These are phyloP conservation scores for Aspiorhynchus laticeps DNA, from an alignment of 2,113 vertebrate genomes.

Conservation along the genomic window DNA sequence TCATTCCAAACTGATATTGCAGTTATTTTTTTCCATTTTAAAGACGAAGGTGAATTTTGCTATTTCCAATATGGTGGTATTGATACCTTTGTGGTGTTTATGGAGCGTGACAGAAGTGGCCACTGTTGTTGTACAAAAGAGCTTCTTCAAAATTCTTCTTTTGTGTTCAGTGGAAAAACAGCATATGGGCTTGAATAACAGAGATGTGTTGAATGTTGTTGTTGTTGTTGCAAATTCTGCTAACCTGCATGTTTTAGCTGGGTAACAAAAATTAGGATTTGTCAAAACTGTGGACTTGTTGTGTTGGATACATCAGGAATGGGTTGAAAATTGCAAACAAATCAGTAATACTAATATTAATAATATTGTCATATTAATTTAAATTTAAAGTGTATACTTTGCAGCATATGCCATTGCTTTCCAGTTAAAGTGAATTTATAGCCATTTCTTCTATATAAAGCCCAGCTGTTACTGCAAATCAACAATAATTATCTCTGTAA, in stretches of 20 bases:
- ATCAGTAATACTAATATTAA: background rate
- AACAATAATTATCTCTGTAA: background rate
- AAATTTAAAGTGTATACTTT: background rate
- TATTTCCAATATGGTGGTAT: background rate
- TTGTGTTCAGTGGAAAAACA: slow-evolving; percentile 20
- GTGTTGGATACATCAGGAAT: background rate
- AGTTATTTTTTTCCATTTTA: background rate
- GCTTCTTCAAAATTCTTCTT: slow-evolving; percentile 17
- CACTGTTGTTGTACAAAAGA: slow-evolving; percentile 3
- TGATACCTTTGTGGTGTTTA: background rate
- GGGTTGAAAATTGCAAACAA: background rate
- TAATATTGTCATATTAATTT: background rate
- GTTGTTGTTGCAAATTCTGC: background rate
- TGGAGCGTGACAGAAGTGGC: background rate
- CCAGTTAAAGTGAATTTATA: background rate
- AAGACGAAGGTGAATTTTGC: background rate
- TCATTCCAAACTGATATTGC: background rate
- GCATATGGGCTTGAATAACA: background rate
- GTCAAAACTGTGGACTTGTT: background rate
- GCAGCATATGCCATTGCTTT: background rate
- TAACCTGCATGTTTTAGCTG: background rate
- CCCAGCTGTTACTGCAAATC: background rate
- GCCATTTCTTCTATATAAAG: background rate
- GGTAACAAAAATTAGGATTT: background rate
- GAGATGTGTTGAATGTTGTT: background rate